phyloP scores from a whole-genome alignment of 92 coral and sea anemone genomes.

The Phenganax subtilis region DNA sequence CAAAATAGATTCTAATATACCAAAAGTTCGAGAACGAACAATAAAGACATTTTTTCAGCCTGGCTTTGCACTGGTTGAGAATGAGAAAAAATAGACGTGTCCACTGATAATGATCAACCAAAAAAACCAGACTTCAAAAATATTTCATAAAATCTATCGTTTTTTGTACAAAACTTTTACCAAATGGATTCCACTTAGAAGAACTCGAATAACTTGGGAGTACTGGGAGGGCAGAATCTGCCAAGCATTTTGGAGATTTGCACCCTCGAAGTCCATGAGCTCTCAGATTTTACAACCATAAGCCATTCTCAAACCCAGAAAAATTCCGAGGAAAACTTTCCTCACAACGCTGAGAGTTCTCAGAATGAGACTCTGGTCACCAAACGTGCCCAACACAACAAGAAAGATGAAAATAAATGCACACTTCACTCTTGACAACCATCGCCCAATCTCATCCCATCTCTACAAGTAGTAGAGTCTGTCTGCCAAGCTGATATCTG shows the following conservation, averaged over 20 bases:
- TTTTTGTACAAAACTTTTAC: background rate
- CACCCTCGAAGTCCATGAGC: too few relatives aligned
- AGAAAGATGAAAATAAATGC: background rate
- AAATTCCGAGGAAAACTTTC: too few relatives aligned
- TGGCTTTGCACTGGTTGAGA: background rate
- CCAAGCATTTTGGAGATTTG: too few relatives aligned
- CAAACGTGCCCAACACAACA: background rate
- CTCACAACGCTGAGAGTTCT: too few relatives aligned
- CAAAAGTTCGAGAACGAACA: slow-evolving; percentile 14
- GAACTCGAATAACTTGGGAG: too few relatives aligned
- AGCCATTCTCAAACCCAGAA: too few relatives aligned
- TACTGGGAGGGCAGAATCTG: too few relatives aligned
- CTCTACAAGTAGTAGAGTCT: slow-evolving; percentile 75
- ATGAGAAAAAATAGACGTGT: background rate
- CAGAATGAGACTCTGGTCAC: too few relatives aligned
- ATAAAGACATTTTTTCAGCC: slow-evolving; percentile 1
- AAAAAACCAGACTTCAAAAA: slow-evolving; percentile 11
- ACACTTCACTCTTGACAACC: background rate
- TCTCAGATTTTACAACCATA: too few relatives aligned
- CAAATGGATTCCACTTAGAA: too few relatives aligned
- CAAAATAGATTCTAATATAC: slow-evolving; percentile 3
- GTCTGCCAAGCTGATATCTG: slow-evolving; percentile 65
- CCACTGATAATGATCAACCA: background rate
- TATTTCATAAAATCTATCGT: slow-evolving; percentile 10
- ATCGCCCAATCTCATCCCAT: background rate